A percentile compares a stretch with the other conserved stretches of the same genome.
Conservation (phyloP, 92 coral and sea anemone species). For the Parazoanthus swiftii region DNA sequence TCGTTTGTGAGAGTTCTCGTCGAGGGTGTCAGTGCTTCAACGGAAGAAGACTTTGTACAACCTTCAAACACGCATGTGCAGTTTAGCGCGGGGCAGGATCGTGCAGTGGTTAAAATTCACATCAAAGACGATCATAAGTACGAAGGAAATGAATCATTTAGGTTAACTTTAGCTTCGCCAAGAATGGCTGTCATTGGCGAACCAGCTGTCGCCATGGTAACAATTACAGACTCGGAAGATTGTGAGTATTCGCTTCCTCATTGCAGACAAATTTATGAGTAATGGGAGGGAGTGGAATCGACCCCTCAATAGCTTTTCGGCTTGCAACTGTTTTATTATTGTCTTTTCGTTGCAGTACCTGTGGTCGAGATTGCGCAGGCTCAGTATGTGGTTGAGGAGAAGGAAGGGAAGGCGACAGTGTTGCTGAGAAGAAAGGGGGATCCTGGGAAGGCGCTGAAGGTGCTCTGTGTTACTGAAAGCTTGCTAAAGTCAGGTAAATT, state of each 20-base stretch:
- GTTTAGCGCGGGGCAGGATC: conserved; percentile 88
- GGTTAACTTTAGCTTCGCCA: conserved; percentile 68
- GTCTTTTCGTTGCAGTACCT: conserved; percentile 8
- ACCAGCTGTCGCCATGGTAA: conserved; percentile 59
- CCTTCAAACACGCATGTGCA: conserved; percentile 86
- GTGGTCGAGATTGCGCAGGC: conserved; percentile 10
- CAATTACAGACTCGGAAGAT: conserved; percentile 86
- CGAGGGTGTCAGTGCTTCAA: conserved; percentile 66
- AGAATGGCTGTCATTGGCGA: conserved; percentile 78
- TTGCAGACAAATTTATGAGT: neutral
- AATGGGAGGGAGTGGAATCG: too few species aligned
- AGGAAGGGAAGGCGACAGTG: conserved; percentile 1
- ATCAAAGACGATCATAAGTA: conserved; percentile 70
- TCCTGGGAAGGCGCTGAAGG: neutral
- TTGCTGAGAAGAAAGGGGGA: conserved; percentile 14
- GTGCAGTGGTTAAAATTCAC: conserved; percentile 70
- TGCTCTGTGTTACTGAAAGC: conserved; percentile 20
- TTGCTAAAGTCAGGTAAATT: conserved; percentile 6
- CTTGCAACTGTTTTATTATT: neutral
- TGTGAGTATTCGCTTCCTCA: conserved; percentile 53
- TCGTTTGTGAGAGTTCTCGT: conserved; percentile 76
- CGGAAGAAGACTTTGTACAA: conserved; percentile 75
- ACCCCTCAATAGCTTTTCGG: neutral
- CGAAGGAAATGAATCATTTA: conserved; percentile 71
- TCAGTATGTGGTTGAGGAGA: conserved; percentile 24